Evolutionary conservation across 2,113 vertebrate species (phyloP).

Genomic region (Arothron firmamentum): DNA sequence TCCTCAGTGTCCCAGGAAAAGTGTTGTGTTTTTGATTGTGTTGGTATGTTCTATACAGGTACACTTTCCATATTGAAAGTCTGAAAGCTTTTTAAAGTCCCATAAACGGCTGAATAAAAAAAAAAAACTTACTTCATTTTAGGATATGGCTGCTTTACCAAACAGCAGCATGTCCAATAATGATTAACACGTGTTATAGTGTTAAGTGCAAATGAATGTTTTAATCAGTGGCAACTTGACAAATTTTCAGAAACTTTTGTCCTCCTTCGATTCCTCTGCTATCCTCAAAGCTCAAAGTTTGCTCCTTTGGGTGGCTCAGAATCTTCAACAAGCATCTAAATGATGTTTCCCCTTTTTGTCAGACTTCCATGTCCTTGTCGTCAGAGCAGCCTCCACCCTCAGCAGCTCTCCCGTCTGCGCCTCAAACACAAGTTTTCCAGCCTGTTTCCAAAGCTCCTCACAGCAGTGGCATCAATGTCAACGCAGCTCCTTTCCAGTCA

Average conservation of each 20-base stretch:
- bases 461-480: slow-evolving; percentile 96
- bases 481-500: slow-evolving; percentile 98
- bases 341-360: slow-evolving; percentile 21
- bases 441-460: slow-evolving; percentile 89
- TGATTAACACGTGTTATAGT: too few relatives aligned
- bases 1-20: not conserved
- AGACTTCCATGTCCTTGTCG: slow-evolving; percentile 90
- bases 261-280: not conserved
- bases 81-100: too few relatives aligned
- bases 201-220: too few relatives aligned
- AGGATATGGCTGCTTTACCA: too few relatives aligned
- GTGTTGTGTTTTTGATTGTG: not conserved
- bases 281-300: too few relatives aligned
- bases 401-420: slow-evolving; percentile 79
- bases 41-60: not conserved
- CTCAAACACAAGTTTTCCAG: slow-evolving; percentile 92
- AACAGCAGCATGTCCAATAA: too few relatives aligned
- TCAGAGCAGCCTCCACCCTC: slow-evolving; percentile 86
- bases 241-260: not conserved
- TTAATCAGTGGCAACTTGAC: not conserved
- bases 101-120: too few relatives aligned
- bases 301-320: not conserved
- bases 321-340: not conserved
- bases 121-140: too few relatives aligned
- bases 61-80: not conserved